Conservation (phyloP, 2,113 vertebrate species). For the Rostratula benghalensis region DNA sequence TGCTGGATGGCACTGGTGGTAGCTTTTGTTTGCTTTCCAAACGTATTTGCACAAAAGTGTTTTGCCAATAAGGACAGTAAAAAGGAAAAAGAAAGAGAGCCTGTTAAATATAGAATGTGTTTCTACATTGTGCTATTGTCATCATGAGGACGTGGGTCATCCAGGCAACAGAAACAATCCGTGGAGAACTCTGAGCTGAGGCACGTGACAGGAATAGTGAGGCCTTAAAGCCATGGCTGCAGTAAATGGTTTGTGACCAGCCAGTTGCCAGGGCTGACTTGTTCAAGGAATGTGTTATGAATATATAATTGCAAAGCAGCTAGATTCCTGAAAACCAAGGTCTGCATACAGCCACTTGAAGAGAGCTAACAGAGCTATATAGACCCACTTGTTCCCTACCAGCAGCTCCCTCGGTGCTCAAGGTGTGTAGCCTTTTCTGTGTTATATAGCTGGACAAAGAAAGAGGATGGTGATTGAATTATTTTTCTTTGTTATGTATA, state of each 20-base stretch:
- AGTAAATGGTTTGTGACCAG: neutral
- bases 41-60: neutral
- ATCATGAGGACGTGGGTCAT: neutral
- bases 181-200: neutral
- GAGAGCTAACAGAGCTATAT: neutral
- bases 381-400: neutral
- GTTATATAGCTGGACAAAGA: neutral
- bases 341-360: accelerated
- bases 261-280: neutral
- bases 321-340: neutral
- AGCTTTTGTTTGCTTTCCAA: neutral
- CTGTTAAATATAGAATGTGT: neutral
- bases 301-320: neutral
- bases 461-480: accelerated
- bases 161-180: neutral
- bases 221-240: neutral
- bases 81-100: neutral
- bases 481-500: neutral
- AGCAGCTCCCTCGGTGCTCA: neutral
- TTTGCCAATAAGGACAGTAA: neutral
- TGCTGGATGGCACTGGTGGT: neutral
- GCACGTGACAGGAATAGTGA: neutral
- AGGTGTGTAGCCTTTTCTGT: neutral
- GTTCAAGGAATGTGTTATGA: neutral
- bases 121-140: neutral